These are phyloP conservation scores for Muntiacus muntjak DNA, from an alignment of 2,113 vertebrate genomes.

Conservation along the genomic window DNA sequence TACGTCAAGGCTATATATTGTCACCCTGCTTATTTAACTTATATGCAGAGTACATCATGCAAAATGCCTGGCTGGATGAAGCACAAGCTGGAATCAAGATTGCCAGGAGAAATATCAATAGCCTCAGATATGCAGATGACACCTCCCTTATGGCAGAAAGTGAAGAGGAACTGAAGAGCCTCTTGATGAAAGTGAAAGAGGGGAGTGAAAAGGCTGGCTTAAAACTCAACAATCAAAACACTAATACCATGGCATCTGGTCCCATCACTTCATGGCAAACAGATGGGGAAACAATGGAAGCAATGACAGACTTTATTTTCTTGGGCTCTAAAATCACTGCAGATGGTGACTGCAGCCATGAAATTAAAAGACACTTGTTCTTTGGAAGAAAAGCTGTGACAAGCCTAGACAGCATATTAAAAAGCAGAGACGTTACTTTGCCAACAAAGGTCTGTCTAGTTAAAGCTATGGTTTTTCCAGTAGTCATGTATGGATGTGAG, in stretches of 20 bases:
- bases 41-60: not conserved
- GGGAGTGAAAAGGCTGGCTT: not conserved
- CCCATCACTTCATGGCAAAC: not conserved
- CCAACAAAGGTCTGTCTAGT: not conserved
- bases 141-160: not conserved
- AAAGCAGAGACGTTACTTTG: not conserved
- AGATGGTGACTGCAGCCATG: not conserved
- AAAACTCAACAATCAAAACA: not conserved
- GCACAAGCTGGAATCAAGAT: not conserved
- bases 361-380: not conserved
- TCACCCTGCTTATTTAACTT: not conserved
- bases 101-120: not conserved
- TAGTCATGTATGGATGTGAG: not conserved
- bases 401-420: not conserved
- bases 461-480: not conserved
- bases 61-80: not conserved
- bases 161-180: not conserved
- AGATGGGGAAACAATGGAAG: not conserved
- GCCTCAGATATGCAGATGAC: not conserved
- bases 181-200: not conserved
- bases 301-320: not conserved
- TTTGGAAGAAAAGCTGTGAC: not conserved
- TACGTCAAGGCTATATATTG: not conserved
- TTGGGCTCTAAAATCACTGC: not conserved
- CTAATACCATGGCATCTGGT: not conserved